Evolutionary conservation across 2,113 vertebrate species (phyloP), one percentile per base, ranked within the genome.

Genomic region (Melanotaenia duboulayi): DNA sequence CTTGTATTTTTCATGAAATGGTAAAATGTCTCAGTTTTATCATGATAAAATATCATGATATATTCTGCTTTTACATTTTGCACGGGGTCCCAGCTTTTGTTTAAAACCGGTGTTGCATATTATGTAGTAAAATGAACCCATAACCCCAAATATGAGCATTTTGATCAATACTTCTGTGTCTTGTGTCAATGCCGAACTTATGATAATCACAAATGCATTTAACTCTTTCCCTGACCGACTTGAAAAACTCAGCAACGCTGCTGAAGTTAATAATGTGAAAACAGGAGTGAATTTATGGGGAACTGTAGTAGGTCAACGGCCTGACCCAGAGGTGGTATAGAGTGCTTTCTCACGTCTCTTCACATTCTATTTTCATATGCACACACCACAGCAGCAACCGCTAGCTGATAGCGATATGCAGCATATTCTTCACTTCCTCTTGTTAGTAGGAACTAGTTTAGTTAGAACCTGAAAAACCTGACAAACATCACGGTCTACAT

Each of bases 161-260:
- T 67, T 50, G 58, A 82, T 87, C 70, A 76, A 56, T 55, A 50
- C 42, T 16, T 22, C 56, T 65, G 52, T 24, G 52, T 46, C 59
- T 44, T 23, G 44, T 57, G 61, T 46, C 46, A 24, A 49, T 52
- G 22, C 50, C 75, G 56, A 48, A 54, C 50, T 72, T 20, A 70
- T 61, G 39, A 57, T 62, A 57, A 65, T 50, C 59, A 62, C 58
- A 73, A 32, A 62, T 50, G n/a, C 51, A 67, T 7, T 55, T 3
- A 63, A 68, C 80, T 60, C 10, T 63, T 76, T 48, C 57, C 80
- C 76, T 52, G 70, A 79, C 20, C 1, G 40, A 37, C 23, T 20
- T 20, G 48, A 51, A 65, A 62, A 24, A 39, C 51, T 52, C 22
- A 39, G 10, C 32, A 63, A 64, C 37, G 56, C 25, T 52, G 61